Percentiles rank a stretch among this genome's conserved stretches.
These are phyloP conservation scores for Crocidura indochinensis DNA, from an alignment of 2,797 vertebrate species.

Conservation along the genomic window DNA sequence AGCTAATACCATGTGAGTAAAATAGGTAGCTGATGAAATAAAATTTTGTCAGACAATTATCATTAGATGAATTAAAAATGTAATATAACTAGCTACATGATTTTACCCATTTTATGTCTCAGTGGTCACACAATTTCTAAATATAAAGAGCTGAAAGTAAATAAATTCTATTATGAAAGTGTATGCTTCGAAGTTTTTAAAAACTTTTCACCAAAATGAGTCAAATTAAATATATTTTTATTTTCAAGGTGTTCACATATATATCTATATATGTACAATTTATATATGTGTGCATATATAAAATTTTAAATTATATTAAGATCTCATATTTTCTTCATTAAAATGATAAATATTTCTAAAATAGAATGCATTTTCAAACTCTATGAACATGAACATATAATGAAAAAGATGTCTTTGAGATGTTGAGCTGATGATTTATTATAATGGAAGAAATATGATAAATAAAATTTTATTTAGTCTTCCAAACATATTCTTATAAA, in stretches of 20 bases:
- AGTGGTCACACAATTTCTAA: slow-evolving; percentile 20
- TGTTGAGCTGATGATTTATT: neutral
- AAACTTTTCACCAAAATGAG: neutral
- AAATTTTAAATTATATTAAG: slow-evolving; percentile 37
- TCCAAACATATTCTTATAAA: slow-evolving; percentile 5
- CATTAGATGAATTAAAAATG: slow-evolving; percentile 57
- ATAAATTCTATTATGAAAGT: slow-evolving; percentile 5
- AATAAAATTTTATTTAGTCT: slow-evolving; percentile 17
- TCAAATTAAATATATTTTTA: slow-evolving; percentile 28
- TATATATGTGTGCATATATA: neutral
- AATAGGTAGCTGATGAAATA: neutral
- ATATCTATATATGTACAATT: neutral
- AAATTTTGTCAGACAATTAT: slow-evolving; percentile 40
- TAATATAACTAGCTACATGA: neutral
- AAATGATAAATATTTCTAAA: too few species aligned
- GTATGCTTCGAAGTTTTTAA: slow-evolving; percentile 34
- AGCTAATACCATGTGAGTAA: neutral
- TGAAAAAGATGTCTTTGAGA: neutral
- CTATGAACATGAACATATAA: neutral
- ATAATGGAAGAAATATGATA: neutral
- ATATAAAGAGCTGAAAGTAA: neutral
- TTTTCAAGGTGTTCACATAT: neutral
- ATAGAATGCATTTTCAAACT: neutral
- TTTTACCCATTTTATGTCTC: neutral
- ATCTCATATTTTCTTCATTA: neutral